Base-by-base conservation (phyloP, 64 coral and sea anemone genomes). In the Catalaphyllia jardinei region DNA sequence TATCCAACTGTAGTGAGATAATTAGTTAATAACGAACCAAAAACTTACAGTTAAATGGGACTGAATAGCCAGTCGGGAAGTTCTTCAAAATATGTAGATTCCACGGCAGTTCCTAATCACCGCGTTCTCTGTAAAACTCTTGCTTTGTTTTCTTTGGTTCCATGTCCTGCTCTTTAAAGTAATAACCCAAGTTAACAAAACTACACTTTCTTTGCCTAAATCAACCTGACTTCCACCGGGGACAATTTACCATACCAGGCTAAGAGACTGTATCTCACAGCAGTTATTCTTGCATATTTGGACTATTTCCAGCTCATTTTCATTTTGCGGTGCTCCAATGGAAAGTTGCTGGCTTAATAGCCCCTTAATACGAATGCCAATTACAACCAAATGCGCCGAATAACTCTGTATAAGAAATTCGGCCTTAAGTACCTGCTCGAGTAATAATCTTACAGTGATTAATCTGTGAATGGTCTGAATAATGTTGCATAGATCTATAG, bases 261-360 rank as follows among this genome's bases (percentile, higher is more conserved):
- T 17, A 60, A 65, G 11, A 63, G 62, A 9, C 60, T 22, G 61
- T 65, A 24, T 42, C 10, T 25, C 62, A 29, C 81, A 71, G 81
- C 63, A 85, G 81, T 85, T 7, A 71, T 20, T 57, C 12, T 28
- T 85, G n/a, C 20, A 71, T 24, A 71, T 63, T 85, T 85, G 62
- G 81, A 85, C 24, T 85, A 33, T 7, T 71, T 69, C 81, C 81
- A 85, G 63, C 38, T 22, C 60, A 65, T 31, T 71, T 52, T 10
- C 38, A 38, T 51, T 85, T 85, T 12, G 22, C 30, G 33, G 62
- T 85, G 10, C 54, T 30, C 63, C 38, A 85, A 8, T 20, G 28
- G 7, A 71, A 85, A 51, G 35, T 31, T 51, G 63, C 3, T 51
- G 80, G 24, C 4, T 42, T 71, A 49, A 38, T 25, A 42, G 13